Percentiles rank a stretch among this genome's conserved stretches.
Conservation (phyloP, 2,888 invertebrate genomes). For the Lepidonotus clava region DNA sequence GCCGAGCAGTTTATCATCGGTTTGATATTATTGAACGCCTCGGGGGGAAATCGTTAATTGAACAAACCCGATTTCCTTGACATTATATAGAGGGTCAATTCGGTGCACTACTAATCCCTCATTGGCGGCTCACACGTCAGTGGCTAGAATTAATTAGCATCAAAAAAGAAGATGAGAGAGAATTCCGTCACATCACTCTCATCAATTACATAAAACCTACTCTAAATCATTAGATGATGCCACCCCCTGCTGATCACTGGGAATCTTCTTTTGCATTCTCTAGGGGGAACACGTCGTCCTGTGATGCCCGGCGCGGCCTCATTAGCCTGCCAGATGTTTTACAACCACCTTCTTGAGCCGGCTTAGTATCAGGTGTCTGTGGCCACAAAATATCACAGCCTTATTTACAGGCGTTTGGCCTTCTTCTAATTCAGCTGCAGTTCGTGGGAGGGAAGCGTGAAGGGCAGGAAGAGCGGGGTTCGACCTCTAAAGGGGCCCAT, state of each 20-base stretch:
- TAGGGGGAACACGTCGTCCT: too few relatives aligned
- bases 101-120: background rate
- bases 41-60: slow-evolving; percentile 19
- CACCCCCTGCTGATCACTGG: background rate
- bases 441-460: too few relatives aligned
- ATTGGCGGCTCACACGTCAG: background rate
- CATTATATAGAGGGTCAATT: background rate
- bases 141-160: background rate
- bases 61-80: background rate
- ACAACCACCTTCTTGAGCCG: background rate
- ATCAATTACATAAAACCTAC: background rate
- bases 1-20: background rate
- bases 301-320: background rate
- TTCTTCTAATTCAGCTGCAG: slow-evolving; percentile 14
- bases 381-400: background rate
- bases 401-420: background rate
- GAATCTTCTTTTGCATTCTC: background rate
- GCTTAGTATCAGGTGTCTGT: slow-evolving; percentile 1
- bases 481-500: background rate
- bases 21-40: background rate
- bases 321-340: background rate
- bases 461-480: background rate
- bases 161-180: background rate
- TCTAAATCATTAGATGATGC: slow-evolving; percentile 8
- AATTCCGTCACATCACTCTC: background rate